Evolutionary conservation across 2,888 invertebrate species (phyloP), one percentile per base, ranked within the genome.

Genomic region (Agriopis leucophaearia): DNA sequence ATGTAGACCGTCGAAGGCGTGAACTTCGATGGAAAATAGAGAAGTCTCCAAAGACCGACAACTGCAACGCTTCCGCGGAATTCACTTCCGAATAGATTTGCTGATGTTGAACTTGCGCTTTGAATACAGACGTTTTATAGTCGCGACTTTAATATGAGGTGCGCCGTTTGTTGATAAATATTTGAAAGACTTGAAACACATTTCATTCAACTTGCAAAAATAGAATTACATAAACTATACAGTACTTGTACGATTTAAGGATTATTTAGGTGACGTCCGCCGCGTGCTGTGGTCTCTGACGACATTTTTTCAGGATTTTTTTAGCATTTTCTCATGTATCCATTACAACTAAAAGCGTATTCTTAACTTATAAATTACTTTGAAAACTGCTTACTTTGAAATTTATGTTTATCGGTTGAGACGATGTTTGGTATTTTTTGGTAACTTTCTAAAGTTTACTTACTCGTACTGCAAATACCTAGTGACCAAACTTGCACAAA

Each of bases 11-110:
- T 62, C 60, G 66, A 48, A 65, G 64, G 66, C 73, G 66, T 64
- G 66, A 73, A 69, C 69, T 72, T 55, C 57, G 71, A 67, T 70
- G 65, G 64, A 63, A 74, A 69, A 70, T 62, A 51, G 56, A 51
- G 57, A 72, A 74, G 54, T 72, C 74, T 68, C 75, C 59, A 51
- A 64, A 70, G 75, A 66, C 67, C 69, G 35, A 54, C 70, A 66
- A 65, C 64, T 66, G 64, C 66, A 66, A 63, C 63, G 38, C 55
- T 72, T 64, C 64, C 66, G 58, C 51, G 62, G 66, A 70, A 72
- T 69, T 70, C 48, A 58, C 67, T 66, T 64, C 60, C 56, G 64
- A 62, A 66, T 73, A 71, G 69, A 73, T 73, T 71, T 69, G 52
- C 18, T 12, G 70, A 56, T 59, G 68, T 55, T 60, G 54, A 67